Conservation (phyloP, 2,113 vertebrate species). For the Ornithorhynchus anatinus region DNA sequence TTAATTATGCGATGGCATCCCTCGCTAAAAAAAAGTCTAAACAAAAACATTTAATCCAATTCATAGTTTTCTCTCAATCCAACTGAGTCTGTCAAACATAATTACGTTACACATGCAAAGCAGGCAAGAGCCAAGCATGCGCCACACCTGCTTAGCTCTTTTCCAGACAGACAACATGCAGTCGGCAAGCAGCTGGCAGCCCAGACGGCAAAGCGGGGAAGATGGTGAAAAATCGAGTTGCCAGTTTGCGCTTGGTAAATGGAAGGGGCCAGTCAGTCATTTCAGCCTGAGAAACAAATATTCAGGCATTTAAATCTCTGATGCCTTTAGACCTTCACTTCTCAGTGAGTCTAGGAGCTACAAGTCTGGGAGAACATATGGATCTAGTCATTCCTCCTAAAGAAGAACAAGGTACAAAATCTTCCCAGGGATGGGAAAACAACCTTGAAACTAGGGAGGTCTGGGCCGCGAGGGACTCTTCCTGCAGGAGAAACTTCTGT, state of each 20-base stretch:
- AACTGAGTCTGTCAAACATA: slow-evolving; percentile 72
- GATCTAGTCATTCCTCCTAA: no score
- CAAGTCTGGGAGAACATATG: no score
- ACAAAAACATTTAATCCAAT: slow-evolving; percentile 78
- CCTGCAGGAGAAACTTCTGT: no score
- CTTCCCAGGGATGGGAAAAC: no score
- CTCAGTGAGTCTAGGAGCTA: no score
- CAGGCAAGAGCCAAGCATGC: slow-evolving; percentile 65
- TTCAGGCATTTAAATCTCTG: not conserved
- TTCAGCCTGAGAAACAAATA: slow-evolving; percentile 28
- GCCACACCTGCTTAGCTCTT: slow-evolving; percentile 72
- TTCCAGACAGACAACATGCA: slow-evolving; percentile 54
- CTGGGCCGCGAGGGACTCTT: no score
- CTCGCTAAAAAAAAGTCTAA: slow-evolving; percentile 76
- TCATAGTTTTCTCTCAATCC: slow-evolving; percentile 63
- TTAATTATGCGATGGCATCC: slow-evolving; percentile 73
- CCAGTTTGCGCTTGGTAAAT: slow-evolving; percentile 21
- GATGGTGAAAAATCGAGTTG: slow-evolving; percentile 51
- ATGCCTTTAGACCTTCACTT: slow-evolving; percentile 18
- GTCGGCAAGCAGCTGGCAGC: slow-evolving; percentile 69
- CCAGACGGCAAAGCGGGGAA: slow-evolving; percentile 70
- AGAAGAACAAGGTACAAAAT: no score
- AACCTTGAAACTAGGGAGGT: no score
- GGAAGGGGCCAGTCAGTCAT: slow-evolving; percentile 22
- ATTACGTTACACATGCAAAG: slow-evolving; percentile 75